Conservation (phyloP, 2,113 vertebrate species). For the Neomonachus schauinslandi region DNA sequence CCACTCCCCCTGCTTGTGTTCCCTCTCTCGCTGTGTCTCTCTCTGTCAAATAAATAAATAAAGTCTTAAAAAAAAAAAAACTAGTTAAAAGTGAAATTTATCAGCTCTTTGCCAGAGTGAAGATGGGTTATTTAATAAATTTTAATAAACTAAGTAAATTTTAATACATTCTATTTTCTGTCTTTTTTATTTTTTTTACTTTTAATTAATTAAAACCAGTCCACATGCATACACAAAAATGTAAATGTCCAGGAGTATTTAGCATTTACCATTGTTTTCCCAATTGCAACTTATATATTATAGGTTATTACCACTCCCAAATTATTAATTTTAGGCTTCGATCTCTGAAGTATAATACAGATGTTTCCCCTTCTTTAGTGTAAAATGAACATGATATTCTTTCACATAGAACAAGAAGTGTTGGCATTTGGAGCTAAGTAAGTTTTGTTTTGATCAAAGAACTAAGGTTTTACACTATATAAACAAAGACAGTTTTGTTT, state of each 20-base stretch:
- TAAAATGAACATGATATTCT: not conserved
- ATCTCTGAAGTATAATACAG: not conserved
- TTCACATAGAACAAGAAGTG: not conserved
- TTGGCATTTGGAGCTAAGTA: not conserved
- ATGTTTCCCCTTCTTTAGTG: not conserved
- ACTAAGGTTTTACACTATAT: not conserved
- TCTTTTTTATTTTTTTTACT: not conserved
- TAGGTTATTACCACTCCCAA: not conserved
- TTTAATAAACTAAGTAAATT: not conserved
- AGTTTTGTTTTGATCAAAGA: not conserved
- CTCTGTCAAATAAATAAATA: too few relatives aligned
- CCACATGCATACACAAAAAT: not conserved
- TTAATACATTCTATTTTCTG: not conserved
- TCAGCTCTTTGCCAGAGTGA: not conserved
- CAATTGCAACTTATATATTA: not conserved
- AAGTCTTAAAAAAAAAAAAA: too few relatives aligned
- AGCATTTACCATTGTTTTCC: not conserved
- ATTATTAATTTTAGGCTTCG: not conserved
- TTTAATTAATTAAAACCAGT: conserved; percentile 21
- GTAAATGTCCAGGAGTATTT: not conserved
- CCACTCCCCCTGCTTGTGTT: too few relatives aligned
- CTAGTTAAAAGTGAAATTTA: not conserved
- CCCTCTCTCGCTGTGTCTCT: too few relatives aligned
- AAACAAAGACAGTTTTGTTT: conserved; percentile 17
- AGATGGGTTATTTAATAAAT: not conserved